A percentile compares a stretch with the other conserved stretches of the same genome.
Evolutionary conservation across 2,113 vertebrate species (phyloP).

Genomic region (Athene cunicularia): DNA sequence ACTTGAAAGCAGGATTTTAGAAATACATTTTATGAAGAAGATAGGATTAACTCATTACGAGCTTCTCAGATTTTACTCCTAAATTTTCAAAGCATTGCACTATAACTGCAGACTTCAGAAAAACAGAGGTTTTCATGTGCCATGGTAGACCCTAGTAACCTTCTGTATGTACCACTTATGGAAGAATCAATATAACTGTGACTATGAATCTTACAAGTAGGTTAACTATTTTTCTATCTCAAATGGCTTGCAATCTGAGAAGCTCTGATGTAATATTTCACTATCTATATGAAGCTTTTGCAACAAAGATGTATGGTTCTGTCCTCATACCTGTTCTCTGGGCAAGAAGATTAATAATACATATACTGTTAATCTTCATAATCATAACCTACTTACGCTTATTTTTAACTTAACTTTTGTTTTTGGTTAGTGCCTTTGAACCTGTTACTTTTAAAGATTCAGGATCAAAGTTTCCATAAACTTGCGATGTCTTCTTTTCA

Average conservation of each 20-base stretch:
- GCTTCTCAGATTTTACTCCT: not conserved
- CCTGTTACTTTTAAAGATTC: not conserved
- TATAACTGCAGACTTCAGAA: not conserved
- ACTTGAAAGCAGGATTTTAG: constrained; percentile 29
- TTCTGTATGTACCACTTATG: not conserved
- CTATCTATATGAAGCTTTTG: not conserved
- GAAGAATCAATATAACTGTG: not conserved
- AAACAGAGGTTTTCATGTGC: not conserved
- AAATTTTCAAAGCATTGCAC: not conserved
- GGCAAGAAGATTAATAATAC: not conserved
- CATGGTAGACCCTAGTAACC: not conserved
- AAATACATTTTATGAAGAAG: not conserved
- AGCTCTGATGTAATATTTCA: not conserved
- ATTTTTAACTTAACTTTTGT: not conserved
- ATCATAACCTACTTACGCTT: not conserved
- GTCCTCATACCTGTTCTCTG: not conserved
- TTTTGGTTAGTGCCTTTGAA: not conserved
- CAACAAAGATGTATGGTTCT: not conserved
- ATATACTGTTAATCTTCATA: not conserved
- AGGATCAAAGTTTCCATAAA: not conserved
- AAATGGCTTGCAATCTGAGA: not conserved
- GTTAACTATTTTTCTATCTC: not conserved
- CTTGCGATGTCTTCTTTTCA: not conserved
- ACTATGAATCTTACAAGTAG: not conserved
- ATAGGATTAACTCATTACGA: constrained; percentile 15